phyloP scores from a whole-genome alignment of 2,888 invertebrate species.

The Leptothorax acervorum region DNA sequence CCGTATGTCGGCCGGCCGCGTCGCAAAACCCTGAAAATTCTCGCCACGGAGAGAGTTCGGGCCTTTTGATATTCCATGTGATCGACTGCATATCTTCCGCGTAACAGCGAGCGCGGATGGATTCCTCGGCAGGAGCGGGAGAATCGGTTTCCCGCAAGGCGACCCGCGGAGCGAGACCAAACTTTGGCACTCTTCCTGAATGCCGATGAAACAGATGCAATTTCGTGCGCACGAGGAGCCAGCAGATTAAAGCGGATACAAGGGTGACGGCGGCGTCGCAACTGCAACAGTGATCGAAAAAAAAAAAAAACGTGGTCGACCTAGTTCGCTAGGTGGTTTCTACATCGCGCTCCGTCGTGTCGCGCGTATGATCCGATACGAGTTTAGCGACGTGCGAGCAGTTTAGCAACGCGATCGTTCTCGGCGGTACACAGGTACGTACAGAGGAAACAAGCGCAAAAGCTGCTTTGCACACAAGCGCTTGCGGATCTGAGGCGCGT shows the following conservation, averaged over 20 bases:
- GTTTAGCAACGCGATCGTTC: constrained; percentile 9
- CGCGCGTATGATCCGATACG: constrained; percentile 52
- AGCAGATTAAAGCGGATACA: constrained; percentile 59
- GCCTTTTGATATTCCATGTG: constrained; percentile 40
- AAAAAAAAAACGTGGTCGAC: constrained; percentile 61
- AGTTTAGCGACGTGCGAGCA: constrained; percentile 52
- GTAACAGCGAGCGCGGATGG: not conserved
- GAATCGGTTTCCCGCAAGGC: constrained; percentile 26
- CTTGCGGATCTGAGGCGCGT: not conserved
- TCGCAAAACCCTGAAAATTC: constrained; percentile 33
- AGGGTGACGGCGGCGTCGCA: constrained; percentile 44
- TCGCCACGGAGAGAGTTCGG: not conserved
- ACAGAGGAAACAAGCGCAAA: constrained; percentile 1
- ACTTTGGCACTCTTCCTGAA: constrained; percentile 69
- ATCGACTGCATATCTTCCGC: constrained; percentile 46
- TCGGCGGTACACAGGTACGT: not conserved
- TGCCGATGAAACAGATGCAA: constrained; percentile 73
- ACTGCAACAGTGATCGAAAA: constrained; percentile 52
- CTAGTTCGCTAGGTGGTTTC: constrained; percentile 69
- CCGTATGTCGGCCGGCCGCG: constrained; percentile 7
- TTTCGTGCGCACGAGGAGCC: constrained; percentile 60
- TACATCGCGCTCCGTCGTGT: constrained; percentile 53
- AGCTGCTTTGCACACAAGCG: constrained; percentile 11
- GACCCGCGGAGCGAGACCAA: constrained; percentile 32
- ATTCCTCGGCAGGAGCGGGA: constrained; percentile 2